These are phyloP conservation scores for Zophobas atratus DNA, from an alignment of 1,140 invertebrate species.

Conservation along the genomic window DNA sequence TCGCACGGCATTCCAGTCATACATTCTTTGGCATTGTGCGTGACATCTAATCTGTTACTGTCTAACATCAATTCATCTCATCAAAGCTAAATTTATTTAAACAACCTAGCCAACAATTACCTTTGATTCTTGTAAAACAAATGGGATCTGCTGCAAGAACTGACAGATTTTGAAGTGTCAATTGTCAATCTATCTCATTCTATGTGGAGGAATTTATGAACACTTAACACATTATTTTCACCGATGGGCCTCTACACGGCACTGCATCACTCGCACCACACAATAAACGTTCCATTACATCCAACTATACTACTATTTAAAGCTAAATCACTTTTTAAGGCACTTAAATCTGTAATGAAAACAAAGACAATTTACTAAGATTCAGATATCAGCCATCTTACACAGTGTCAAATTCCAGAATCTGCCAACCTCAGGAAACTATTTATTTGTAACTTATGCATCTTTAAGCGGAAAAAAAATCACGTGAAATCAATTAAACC, in stretches of 20 bases:
- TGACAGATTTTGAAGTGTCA: constrained; percentile 65
- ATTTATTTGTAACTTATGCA: constrained; percentile 24
- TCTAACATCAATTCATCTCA: constrained; percentile 53
- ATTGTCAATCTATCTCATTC: constrained; percentile 62
- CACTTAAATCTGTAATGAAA: constrained; percentile 64
- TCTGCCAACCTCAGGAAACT: constrained; percentile 62
- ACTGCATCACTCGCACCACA: constrained; percentile 42
- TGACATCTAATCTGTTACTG: constrained; percentile 54
- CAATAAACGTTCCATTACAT: constrained; percentile 32
- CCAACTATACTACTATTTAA: constrained; percentile 20
- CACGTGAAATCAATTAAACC: constrained; percentile 2
- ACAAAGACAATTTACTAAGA: constrained; percentile 67
- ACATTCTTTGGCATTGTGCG: constrained; percentile 62
- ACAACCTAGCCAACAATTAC: constrained; percentile 57
- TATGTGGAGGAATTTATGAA: constrained; percentile 61
- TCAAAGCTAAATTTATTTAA: constrained; percentile 57
- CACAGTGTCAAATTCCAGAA: constrained; percentile 68
- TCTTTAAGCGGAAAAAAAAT: constrained; percentile 11
- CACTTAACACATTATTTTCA: constrained; percentile 58
- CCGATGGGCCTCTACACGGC: constrained; percentile 16
- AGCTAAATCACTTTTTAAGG: constrained; percentile 50
- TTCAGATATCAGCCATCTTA: constrained; percentile 68
- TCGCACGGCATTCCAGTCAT: constrained; percentile 61
- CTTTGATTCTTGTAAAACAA: constrained; percentile 62
- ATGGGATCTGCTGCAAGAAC: constrained; percentile 61